A percentile compares a stretch with the other conserved stretches of the same genome.
Conservation (phyloP, 92 coral and sea anemone genomes). For the Porites divaricata region DNA sequence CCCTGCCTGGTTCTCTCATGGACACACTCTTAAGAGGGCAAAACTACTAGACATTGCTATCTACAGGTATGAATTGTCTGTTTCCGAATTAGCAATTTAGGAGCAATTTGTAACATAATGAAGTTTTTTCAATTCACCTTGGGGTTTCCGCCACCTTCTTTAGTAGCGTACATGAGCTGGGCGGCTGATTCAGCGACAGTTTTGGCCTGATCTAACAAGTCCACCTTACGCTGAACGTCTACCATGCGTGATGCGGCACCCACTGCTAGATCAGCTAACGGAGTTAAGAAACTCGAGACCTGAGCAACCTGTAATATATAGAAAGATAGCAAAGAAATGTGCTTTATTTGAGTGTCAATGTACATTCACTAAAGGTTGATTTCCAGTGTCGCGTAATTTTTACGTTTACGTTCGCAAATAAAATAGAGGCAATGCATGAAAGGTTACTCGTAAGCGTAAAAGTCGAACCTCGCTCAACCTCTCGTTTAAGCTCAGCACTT, state of each 20-base stretch:
- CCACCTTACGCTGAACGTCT: conserved; percentile 87
- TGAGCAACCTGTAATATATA: conserved; percentile 79
- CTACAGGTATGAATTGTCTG: not conserved
- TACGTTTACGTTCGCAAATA: no score
- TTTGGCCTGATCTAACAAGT: conserved; percentile 94
- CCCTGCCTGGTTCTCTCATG: no score
- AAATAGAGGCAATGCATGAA: no score
- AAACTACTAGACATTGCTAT: no score
- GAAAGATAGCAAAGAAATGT: not conserved
- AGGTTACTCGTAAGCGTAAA: no score
- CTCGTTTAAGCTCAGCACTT: no score
- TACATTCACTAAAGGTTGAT: no score
- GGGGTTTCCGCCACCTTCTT: conserved; percentile 97
- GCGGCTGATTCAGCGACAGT: conserved; percentile 99
- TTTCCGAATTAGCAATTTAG: not conserved
- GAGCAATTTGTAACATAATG: not conserved
- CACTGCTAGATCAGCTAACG: conserved; percentile 86
- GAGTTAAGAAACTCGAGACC: conserved; percentile 89
- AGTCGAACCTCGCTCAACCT: no score
- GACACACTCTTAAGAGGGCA: no score
- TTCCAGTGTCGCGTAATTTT: no score
- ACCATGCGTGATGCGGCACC: conserved; percentile 96
- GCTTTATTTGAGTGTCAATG: not conserved
- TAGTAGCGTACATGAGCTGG: conserved; percentile 91
- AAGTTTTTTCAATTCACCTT: conserved; percentile 57